These are phyloP conservation scores for Corythoichthys haematopterus DNA, from an alignment of 2,113 vertebrate species.

Conservation along the genomic window DNA sequence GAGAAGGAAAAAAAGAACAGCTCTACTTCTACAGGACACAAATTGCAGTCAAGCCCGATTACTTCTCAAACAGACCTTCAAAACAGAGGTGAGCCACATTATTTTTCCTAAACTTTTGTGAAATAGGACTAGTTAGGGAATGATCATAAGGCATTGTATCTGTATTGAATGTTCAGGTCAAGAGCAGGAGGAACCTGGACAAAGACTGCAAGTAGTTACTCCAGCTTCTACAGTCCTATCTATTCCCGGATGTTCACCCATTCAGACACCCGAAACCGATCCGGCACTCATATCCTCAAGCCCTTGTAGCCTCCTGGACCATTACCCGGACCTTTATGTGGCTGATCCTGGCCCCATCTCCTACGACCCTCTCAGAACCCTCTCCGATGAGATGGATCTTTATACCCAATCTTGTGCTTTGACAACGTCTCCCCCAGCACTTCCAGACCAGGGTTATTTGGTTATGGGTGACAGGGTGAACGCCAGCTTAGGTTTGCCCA, in stretches of 20 bases:
- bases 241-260: conserved; percentile 53
- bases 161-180: conserved; percentile 19
- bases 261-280: conserved; percentile 53
- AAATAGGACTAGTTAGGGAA: background rate
- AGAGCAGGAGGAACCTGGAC: conserved; percentile 15
- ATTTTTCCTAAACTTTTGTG: background rate
- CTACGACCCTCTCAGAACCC: conserved; percentile 9
- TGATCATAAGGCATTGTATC: background rate
- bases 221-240: conserved; percentile 32
- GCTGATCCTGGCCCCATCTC: conserved; percentile 40
- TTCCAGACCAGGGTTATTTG: conserved; percentile 66
- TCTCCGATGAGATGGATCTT: background rate
- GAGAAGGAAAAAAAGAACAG: conserved; percentile 41
- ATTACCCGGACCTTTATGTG: conserved; percentile 75
- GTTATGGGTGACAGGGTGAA: conserved; percentile 70
- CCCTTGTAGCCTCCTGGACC: conserved; percentile 71
- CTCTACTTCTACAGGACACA: conserved; percentile 12
- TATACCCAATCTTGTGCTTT: background rate
- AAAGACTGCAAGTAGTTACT: conserved; percentile 15
- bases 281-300: conserved; percentile 52
- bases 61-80: conserved; percentile 4
- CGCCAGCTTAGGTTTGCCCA: conserved; percentile 47
- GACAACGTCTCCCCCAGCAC: background rate
- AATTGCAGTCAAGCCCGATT: conserved; percentile 3
- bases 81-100: conserved; percentile 39